These are phyloP conservation scores for Thyatira batis DNA, from an alignment of 2,888 invertebrate genomes.

Conservation along the genomic window DNA sequence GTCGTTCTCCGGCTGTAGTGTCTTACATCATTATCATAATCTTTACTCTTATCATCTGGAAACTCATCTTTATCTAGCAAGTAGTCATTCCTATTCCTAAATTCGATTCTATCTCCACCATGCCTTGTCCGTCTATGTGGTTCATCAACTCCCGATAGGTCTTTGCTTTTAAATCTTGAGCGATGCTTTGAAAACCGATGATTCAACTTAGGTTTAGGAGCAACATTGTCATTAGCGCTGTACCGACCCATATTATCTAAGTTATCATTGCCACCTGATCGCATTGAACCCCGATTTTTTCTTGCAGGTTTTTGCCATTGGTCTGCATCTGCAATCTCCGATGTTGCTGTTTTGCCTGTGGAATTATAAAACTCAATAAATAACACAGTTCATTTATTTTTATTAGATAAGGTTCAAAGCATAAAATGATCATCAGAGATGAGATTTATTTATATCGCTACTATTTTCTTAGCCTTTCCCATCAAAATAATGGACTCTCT, in stretches of 20 bases:
- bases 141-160: constrained; percentile 21
- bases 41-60: constrained; percentile 32
- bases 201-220: constrained; percentile 29
- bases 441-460: too few relatives aligned
- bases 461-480: too few relatives aligned
- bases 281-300: constrained; percentile 31
- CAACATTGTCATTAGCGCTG: constrained; percentile 27
- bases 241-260: constrained; percentile 24
- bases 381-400: neutral
- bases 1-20: constrained; percentile 28
- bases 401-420: too few relatives aligned
- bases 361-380: neutral
- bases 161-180: constrained; percentile 32
- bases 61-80: constrained; percentile 35
- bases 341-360: constrained; percentile 42
- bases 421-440: too few relatives aligned
- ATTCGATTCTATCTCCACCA: constrained; percentile 31
- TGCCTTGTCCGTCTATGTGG: constrained; percentile 22
- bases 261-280: constrained; percentile 17
- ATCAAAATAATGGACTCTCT: too few relatives aligned
- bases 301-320: constrained; percentile 41
- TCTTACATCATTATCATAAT: constrained; percentile 32
- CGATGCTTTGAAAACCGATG: constrained; percentile 30
- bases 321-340: constrained; percentile 34
- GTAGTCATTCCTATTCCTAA: constrained; percentile 35